These are phyloP conservation scores for Aythya baeri DNA, from an alignment of 2,113 vertebrate genomes.

Conservation along the genomic window DNA sequence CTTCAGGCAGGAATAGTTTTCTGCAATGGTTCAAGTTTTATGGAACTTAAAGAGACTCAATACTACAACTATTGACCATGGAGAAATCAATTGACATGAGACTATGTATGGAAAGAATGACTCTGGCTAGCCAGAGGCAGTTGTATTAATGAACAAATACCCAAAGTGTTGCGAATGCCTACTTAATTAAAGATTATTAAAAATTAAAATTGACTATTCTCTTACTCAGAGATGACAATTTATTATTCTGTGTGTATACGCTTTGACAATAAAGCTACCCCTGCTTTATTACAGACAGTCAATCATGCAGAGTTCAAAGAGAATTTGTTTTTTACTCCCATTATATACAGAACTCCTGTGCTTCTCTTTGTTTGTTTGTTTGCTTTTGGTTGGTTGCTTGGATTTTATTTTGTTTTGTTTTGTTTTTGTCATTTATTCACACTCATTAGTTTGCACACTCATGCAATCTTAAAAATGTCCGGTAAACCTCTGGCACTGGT, in stretches of 20 bases:
- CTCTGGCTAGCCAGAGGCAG: neutral
- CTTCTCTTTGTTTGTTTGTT: neutral
- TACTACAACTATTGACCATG: neutral
- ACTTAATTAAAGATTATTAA: slow-evolving; percentile 35
- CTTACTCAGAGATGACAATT: neutral
- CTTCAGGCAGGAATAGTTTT: neutral
- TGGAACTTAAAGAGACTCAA: neutral
- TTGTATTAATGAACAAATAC: neutral
- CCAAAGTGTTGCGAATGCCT: neutral
- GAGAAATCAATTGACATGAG: neutral
- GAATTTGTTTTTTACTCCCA: neutral
- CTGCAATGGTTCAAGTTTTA: neutral
- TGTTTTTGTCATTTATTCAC: neutral
- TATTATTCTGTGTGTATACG: neutral
- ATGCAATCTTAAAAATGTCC: neutral
- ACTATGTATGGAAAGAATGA: neutral
- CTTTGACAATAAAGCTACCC: neutral
- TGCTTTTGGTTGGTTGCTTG: neutral
- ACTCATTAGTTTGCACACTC: fast-evolving
- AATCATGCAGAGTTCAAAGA: neutral
- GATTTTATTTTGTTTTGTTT: neutral
- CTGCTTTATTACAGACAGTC: neutral
- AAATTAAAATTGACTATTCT: neutral
- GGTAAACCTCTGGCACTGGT: neutral
- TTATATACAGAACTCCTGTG: neutral